A percentile compares a stretch with the other conserved stretches of the same genome.
Conservation (phyloP, 2,797 vertebrate genomes). For the Megaceryle alcyon region DNA sequence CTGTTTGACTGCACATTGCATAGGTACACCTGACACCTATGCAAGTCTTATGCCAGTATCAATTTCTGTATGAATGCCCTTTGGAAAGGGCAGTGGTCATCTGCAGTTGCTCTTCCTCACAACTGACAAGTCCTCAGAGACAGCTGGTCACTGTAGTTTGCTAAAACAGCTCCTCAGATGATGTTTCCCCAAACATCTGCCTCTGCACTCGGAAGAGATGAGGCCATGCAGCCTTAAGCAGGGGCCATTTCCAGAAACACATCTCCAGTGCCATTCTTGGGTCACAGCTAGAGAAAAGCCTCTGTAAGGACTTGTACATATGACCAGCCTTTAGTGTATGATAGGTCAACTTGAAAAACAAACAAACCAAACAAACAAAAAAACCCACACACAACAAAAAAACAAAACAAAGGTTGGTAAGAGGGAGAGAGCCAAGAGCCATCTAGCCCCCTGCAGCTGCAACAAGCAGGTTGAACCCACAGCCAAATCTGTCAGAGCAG, state of each 20-base stretch:
- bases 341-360: background rate
- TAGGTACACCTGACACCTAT: background rate
- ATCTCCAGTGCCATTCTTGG: background rate
- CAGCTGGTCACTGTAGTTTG: rapidly evolving
- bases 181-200: rapidly evolving
- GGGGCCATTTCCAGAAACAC: background rate
- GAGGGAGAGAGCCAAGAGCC: rapidly evolving
- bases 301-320: background rate
- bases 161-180: background rate
- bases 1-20: background rate
- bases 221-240: rapidly evolving
- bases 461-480: background rate
- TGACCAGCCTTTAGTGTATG: rapidly evolving
- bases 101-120: background rate
- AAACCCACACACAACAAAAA: too few species aligned
- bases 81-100: background rate
- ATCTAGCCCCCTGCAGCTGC: rapidly evolving
- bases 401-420: background rate
- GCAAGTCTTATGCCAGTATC: background rate
- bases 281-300: background rate
- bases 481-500: background rate
- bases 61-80: background rate
- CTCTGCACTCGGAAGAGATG: background rate
- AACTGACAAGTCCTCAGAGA: rapidly evolving
- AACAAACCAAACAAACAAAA: background rate